A percentile compares a stretch with the other conserved stretches of the same genome.
Conservation (phyloP, 2,113 vertebrate genomes). For the Aix galericulata region DNA sequence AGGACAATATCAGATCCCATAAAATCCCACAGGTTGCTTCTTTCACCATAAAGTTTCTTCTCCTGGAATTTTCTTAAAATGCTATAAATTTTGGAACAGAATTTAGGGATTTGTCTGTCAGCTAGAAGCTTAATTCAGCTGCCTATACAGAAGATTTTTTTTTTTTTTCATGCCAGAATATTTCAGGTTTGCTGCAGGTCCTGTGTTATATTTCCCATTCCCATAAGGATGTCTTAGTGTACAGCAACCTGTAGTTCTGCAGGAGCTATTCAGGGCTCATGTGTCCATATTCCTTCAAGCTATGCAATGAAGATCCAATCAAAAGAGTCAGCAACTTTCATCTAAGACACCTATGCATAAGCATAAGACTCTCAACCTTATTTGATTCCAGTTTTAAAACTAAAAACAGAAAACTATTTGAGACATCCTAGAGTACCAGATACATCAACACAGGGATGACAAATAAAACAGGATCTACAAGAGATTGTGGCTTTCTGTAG, state of each 20-base stretch:
- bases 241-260: neutral
- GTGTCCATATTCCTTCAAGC: neutral
- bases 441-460: neutral
- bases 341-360: neutral
- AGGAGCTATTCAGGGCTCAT: neutral
- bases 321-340: neutral
- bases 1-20: fast-evolving
- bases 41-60: neutral
- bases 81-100: neutral
- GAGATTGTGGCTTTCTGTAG: neutral
- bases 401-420: neutral
- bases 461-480: neutral
- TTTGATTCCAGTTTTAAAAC: neutral
- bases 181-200: neutral
- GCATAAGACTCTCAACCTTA: neutral
- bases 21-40: neutral
- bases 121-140: neutral
- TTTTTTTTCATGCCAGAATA: neutral
- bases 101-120: neutral
- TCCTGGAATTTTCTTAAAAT: neutral
- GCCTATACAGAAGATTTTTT: neutral
- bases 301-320: neutral
- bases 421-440: neutral
- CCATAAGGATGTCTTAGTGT: fast-evolving
- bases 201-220: neutral